Conservation (phyloP, 2,888 invertebrate genomes). For the Lobophora halterata region DNA sequence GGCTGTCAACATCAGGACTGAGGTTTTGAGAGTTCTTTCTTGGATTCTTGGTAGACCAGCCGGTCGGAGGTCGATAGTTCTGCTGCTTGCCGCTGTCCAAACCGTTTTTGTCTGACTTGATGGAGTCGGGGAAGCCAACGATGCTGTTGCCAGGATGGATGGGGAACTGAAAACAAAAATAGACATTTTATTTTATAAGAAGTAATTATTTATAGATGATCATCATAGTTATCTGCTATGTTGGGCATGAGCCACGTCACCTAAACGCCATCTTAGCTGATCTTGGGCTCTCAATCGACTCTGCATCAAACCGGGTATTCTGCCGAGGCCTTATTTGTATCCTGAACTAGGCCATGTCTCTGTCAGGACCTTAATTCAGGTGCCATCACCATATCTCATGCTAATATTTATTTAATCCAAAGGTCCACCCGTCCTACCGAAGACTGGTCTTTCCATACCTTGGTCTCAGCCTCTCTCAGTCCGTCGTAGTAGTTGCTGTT, state of each 20-base stretch:
- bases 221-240: too few species aligned
- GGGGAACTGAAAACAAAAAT: slow-evolving; percentile 52
- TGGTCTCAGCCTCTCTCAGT: slow-evolving; percentile 60
- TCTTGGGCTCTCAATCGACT: too few species aligned
- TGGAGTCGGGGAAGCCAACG: slow-evolving; percentile 64
- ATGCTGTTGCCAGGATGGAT: slow-evolving; percentile 66
- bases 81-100: slow-evolving; percentile 63
- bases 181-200: slow-evolving; percentile 1
- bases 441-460: slow-evolving; percentile 44
- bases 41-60: slow-evolving; percentile 74
- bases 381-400: too few species aligned
- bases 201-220: too few species aligned
- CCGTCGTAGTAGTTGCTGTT: slow-evolving; percentile 68
- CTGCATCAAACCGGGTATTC: too few species aligned
- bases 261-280: too few species aligned
- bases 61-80: slow-evolving; percentile 74
- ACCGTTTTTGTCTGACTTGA: slow-evolving; percentile 61
- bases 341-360: too few species aligned
- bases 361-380: too few species aligned
- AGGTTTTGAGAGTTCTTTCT: slow-evolving; percentile 21
- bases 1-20: slow-evolving; percentile 32
- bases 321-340: too few species aligned
- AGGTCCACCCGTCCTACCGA: too few species aligned
- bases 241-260: too few species aligned
- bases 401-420: too few species aligned